Percentiles rank a stretch among this genome's conserved stretches.
Conservation (phyloP, 2,797 vertebrate genomes). For the Sardinella longiceps region DNA sequence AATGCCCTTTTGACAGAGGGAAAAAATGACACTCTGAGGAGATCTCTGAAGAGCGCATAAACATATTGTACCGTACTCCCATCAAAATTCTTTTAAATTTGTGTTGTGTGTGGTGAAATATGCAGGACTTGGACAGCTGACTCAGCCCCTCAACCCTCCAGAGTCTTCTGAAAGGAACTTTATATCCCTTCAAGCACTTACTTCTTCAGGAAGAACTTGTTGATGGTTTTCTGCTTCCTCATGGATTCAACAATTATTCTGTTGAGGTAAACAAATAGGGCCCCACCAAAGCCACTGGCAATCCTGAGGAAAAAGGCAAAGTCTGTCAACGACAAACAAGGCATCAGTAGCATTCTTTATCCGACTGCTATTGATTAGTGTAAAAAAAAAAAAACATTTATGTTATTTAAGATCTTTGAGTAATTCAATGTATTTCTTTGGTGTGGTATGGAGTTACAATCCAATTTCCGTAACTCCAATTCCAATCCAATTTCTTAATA, state of each 20-base stretch:
- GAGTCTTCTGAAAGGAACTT: not conserved
- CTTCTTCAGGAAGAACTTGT: constrained; percentile 98
- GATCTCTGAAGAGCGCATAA: not conserved
- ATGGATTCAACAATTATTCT: constrained; percentile 97
- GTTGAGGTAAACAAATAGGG: constrained; percentile 96
- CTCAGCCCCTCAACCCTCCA: constrained; percentile 59
- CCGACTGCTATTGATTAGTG: not conserved
- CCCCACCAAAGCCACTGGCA: constrained; percentile 93
- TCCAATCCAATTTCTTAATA: too few species aligned
- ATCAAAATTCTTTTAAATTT: not conserved
- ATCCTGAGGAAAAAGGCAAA: constrained; percentile 75
- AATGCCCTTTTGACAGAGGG: not conserved
- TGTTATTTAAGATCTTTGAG: too few species aligned
- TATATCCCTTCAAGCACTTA: constrained; percentile 67
- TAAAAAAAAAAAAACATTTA: not conserved
- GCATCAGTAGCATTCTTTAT: not conserved
- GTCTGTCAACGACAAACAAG: not conserved
- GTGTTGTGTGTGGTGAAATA: not conserved
- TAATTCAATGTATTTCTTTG: too few species aligned
- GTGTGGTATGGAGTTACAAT: too few species aligned
- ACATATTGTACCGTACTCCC: not conserved
- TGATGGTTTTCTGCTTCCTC: constrained; percentile 96
- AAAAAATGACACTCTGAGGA: not conserved
- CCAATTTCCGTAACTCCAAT: too few species aligned
- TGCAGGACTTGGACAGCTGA: not conserved